Base-by-base conservation (phyloP, 1,140 invertebrate genomes). In the Pseudomyrmex dendroicus region DNA sequence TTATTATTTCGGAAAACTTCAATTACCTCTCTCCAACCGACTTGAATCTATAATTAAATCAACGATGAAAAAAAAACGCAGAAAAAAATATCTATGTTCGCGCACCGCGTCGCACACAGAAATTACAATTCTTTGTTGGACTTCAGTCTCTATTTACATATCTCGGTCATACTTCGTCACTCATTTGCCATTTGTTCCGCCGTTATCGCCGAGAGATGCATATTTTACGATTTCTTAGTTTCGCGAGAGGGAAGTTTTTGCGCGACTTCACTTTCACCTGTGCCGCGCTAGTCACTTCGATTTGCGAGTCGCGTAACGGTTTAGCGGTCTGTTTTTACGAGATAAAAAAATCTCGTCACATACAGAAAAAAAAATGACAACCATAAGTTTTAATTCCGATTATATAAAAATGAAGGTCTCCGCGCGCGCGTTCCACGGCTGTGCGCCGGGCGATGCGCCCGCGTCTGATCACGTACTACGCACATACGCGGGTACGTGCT, bases 161-260 rank as follows among this genome's bases (percentile, higher is more conserved):
- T 78, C 52, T 78, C n/a, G 25, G 15, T 5, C 52, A 68, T 5
- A 67, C 13, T 77, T 66, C n/a, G 13, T 78, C 68, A 57, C 46
- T 10, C 63, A 56, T 13, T 46, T 66, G 61, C 50, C 15, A 10
- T 9, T 46, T 22, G 2, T 76, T 76, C 66, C 3, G 13, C 17
- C 50, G 17, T 46, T 67, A 77, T 77, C 48, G 15, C 5, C 35
- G 12, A 50, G 13, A 57, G 13, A 57, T 9, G 52, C 15, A 12
- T 67, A 56, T 25, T 48, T 9, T n/a, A 68, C 67, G 68, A 78
- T 57, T 77, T 15, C 17, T 17, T 78, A 13, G 20, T 10, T 13
- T 15, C 13, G 17, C 20, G 44, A 57, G 35, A 35, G 35, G 9
- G 17, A 68, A 57, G 20, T 68, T 78, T 78, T 57, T 78, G 8